Evolutionary conservation across 2,797 vertebrate species (phyloP).

Genomic region (Anguilla obscura): DNA sequence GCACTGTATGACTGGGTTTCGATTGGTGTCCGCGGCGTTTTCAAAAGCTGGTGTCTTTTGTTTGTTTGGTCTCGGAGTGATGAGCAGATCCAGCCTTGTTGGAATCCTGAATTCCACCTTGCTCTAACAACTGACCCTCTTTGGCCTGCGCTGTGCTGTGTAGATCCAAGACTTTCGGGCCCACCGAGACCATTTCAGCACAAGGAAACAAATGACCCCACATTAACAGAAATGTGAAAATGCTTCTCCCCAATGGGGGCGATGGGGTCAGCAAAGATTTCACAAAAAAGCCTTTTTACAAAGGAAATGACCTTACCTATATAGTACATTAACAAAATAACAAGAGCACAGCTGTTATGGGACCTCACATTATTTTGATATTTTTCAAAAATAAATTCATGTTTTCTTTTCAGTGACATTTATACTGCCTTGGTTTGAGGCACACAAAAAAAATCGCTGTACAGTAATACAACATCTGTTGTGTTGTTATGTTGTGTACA

Average conservation of each 20-base stretch:
- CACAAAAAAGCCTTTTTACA: slow-evolving; percentile 66
- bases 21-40: slow-evolving; percentile 49
- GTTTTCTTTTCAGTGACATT: slow-evolving; percentile 74
- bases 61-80: slow-evolving; percentile 47
- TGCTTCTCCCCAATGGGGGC: slow-evolving; percentile 11
- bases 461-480: slow-evolving; percentile 65
- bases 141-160: slow-evolving; percentile 35
- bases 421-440: slow-evolving; percentile 81
- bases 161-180: slow-evolving; percentile 29
- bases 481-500: slow-evolving; percentile 81
- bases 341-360: slow-evolving; percentile 49
- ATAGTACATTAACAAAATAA: slow-evolving; percentile 45
- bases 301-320: slow-evolving; percentile 68
- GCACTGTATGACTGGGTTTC: slow-evolving; percentile 79
- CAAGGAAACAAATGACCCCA: not conserved
- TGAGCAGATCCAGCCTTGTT: slow-evolving; percentile 59
- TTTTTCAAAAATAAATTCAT: slow-evolving; percentile 66
- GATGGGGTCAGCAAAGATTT: slow-evolving; percentile 46
- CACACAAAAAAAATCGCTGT: slow-evolving; percentile 78
- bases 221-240: slow-evolving; percentile 14
- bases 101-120: slow-evolving; percentile 68
- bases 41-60: slow-evolving; percentile 55
- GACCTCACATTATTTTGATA: slow-evolving; percentile 64
- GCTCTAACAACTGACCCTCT: slow-evolving; percentile 59
- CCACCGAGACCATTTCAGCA: slow-evolving; percentile 9